These are phyloP conservation scores for Austrolebias charrua DNA, from an alignment of 2,797 vertebrate genomes.

Conservation along the genomic window DNA sequence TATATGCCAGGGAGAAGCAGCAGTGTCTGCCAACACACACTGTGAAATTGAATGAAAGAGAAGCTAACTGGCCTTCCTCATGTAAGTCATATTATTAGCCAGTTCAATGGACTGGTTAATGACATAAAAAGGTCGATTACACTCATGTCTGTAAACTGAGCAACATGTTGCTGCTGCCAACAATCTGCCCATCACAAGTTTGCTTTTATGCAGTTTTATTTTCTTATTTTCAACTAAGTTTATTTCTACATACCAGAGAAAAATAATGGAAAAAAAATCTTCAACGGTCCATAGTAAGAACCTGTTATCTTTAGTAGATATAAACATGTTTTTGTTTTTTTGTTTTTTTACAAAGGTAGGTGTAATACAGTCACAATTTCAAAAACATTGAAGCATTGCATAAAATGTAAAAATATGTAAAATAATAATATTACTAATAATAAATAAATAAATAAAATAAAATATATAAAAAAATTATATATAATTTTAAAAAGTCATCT, in stretches of 20 bases:
- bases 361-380: no score
- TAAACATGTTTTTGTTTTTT: no score
- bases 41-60: constrained; percentile 54
- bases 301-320: no score
- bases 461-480: no score
- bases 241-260: background rate
- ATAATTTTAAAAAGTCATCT: no score
- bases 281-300: no score
- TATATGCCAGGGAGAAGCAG: constrained; percentile 27
- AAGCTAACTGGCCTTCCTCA: constrained; percentile 52
- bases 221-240: constrained; percentile 18
- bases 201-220: constrained; percentile 28
- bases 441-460: no score
- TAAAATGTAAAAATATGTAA: no score
- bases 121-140: constrained; percentile 71
- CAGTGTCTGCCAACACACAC: constrained; percentile 33
- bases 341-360: no score
- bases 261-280: background rate
- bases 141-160: constrained; percentile 75
- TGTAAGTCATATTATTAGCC: constrained; percentile 78
- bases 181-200: constrained; percentile 66
- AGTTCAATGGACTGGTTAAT: constrained; percentile 77
- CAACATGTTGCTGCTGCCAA: constrained; percentile 56
- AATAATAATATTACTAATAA: no score
- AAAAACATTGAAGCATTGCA: no score